Percentiles rank a stretch among this genome's conserved stretches.
Conservation (phyloP, 2,113 vertebrate species). For the Alosa alosa region DNA sequence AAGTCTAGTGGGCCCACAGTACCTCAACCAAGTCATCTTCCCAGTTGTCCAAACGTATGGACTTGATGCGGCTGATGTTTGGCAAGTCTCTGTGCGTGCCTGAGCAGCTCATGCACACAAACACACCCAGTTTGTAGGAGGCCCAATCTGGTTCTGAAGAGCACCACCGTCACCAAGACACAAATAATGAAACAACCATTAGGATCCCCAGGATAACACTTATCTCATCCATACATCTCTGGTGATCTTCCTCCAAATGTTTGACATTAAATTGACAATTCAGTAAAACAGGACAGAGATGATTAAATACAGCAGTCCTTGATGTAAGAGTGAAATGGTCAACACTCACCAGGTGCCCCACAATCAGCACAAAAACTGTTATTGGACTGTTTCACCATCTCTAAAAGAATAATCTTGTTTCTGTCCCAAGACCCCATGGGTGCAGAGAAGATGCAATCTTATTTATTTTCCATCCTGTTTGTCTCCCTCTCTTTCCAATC, state of each 20-base stretch:
- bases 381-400: constrained; percentile 68
- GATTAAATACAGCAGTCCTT: not conserved
- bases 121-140: constrained; percentile 84
- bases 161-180: not conserved
- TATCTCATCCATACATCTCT: not conserved
- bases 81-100: constrained; percentile 86
- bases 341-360: constrained; percentile 73
- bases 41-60: constrained; percentile 88
- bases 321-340: not conserved
- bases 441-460: constrained; percentile 23
- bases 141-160: constrained; percentile 86
- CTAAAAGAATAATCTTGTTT: constrained; percentile 78
- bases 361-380: constrained; percentile 84
- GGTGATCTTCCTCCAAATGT: not conserved
- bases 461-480: not conserved
- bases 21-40: constrained; percentile 85
- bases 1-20: not conserved
- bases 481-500: not conserved
- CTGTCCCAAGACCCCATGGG: constrained; percentile 72
- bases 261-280: not conserved
- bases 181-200: not conserved
- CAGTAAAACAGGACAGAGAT: not conserved
- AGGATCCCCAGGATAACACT: not conserved
- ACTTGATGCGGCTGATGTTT: constrained; percentile 82
- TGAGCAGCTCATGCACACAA: constrained; percentile 88